Evolutionary conservation across 1,140 invertebrate genomes (phyloP), one percentile per base, ranked within the genome.

Genomic region (Amphibalanus amphitrite): DNA sequence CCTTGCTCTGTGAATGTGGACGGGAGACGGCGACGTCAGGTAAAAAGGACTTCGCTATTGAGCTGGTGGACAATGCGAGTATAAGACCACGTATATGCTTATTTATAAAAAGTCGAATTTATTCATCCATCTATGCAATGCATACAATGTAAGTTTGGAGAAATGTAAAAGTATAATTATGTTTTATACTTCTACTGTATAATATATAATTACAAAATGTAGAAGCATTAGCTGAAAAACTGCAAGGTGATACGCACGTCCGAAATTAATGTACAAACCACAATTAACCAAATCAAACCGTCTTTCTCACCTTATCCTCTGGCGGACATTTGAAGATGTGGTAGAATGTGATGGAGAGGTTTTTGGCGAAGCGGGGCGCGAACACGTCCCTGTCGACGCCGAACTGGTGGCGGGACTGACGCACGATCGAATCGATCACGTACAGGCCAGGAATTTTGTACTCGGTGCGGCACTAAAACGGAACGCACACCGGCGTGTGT

Each of bases 371-470:
- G 76, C 97, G 84, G 28, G 93, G 92, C 8, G 92, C 95, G 83
- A 98, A 99, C 0, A 98, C 93, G 85, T 99, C 97, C 79, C 97
- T 97, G 67, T 98, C 95, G 73, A 90, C 83, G 0, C 93, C 92
- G 83, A 97, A 98, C 80, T 98, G 94, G 83, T 98, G 96, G 71
- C 94, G 82, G 0, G 95, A 97, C 78, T 98, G 95, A 23, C 97
- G 84, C 25, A 99, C 93, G 76, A 99, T 98, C 4, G 95, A 97
- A 83, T 99, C 97, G 78, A 99, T 97, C 30, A 99, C 95, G 83
- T 99, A 99, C 69, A 99, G 82, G 47, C 74, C 96, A 73, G 95
- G 94, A 74, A 99, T 90, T 87, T 99, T 99, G 81, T 97, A 98
- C 81, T 98, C 96, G 68, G 93, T 75, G 68, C 75, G 74, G 73